Evolutionary conservation across 2,888 invertebrate species (phyloP), one percentile per base, ranked within the genome.

Genomic region (Rhingia rostrata): DNA sequence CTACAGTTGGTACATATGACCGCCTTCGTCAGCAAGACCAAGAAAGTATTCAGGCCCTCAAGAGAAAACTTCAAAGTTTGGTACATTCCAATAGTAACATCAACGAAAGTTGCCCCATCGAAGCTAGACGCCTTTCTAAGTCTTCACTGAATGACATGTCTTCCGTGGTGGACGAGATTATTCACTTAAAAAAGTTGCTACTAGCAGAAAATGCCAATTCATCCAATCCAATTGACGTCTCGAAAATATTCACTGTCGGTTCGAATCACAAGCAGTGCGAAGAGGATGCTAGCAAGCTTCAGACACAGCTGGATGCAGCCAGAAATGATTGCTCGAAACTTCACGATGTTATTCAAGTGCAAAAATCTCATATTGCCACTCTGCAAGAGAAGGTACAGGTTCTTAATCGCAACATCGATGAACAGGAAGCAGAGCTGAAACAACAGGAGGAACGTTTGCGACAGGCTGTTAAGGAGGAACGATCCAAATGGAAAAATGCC

Each of bases 1-100:
- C 94, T 70, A 95, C 95, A 0, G 94, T 97, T 3, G 97, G 96
- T 0, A 94, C 93, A 81, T 96, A 96, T 88, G 96, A 97, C 89
- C 92, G 95, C 72, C 90, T 94, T 6, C 91, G 95, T 3, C 93
- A 95, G 64, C 93, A 94, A 79, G 97, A 97, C 91, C 95, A 95
- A 89, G 93, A 93, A 69, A 93, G 94, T 12, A 96, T 97, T 88
- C 94, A 94, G 84, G 94, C 90, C 89, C 96, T 75, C 7, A 92
- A 89, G 72, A 89, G 86, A 86, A 90, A 90, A 87, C 88, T 89
- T 37, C 89, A 86, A 54, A 89, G 89, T 22, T 87, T 89, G 51
- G 88, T 88, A 14, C 88, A 87, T 4, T 58, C 84, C 5, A 86
- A 51, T 87, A 69, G 80, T 51, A 14, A 32, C 9, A 54, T 63